phyloP scores from a whole-genome alignment of 2,797 vertebrate genomes.

The Odontamblyopus lacepedii region DNA sequence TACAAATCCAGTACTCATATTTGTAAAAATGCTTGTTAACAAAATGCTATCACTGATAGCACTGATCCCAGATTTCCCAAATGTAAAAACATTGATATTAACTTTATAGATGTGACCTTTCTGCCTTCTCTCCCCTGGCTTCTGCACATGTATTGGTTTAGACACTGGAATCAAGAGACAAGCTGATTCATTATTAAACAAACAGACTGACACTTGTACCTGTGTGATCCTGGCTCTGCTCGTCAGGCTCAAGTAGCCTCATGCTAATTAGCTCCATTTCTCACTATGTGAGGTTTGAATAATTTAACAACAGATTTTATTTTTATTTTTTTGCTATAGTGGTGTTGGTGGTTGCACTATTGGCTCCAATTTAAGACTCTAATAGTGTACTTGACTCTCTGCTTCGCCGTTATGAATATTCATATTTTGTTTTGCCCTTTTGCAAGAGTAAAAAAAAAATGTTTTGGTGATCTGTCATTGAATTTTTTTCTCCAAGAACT shows the following conservation, averaged over 20 bases:
- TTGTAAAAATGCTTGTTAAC: neutral
- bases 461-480: conserved; percentile 38
- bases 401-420: conserved; percentile 59
- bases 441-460: conserved; percentile 17
- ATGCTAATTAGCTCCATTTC: conserved; percentile 68
- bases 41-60: too few relatives aligned
- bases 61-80: too few relatives aligned
- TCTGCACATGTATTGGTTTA: conserved; percentile 18
- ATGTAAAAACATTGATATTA: neutral
- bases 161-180: conserved; percentile 54
- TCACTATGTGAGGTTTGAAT: conserved; percentile 61
- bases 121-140: conserved; percentile 4
- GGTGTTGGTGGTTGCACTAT: conserved; percentile 53
- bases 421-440: conserved; percentile 60
- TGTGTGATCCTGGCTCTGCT: conserved; percentile 59
- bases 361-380: conserved; percentile 58
- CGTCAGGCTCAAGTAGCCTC: conserved; percentile 58
- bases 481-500: conserved; percentile 11
- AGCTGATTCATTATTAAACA: conserved; percentile 59
- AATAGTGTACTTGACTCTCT: conserved; percentile 46
- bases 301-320: conserved; percentile 63
- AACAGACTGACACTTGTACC: conserved; percentile 64
- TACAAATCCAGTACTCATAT: neutral
- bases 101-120: neutral
- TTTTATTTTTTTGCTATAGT: neutral